phyloP scores from a whole-genome alignment of 2,113 vertebrate species.

The Ranitomeya variabilis region DNA sequence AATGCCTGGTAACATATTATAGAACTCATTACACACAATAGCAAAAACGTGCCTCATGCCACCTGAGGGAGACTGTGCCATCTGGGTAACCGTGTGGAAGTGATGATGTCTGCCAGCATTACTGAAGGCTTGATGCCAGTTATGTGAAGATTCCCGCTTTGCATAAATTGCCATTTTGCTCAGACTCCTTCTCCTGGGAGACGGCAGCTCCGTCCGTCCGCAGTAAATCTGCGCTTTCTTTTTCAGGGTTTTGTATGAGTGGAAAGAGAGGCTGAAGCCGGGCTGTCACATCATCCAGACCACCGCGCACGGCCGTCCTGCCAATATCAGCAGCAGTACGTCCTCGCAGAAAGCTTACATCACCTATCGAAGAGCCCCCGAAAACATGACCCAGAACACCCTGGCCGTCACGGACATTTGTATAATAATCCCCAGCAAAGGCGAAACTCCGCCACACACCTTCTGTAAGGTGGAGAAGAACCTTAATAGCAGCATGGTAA shows the following conservation, averaged over 20 bases:
- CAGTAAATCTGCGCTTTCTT: neutral
- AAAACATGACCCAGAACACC: slow-evolving; percentile 87
- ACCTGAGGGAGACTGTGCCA: neutral
- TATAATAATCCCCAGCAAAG: slow-evolving; percentile 93
- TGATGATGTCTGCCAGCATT: neutral
- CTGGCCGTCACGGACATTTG: slow-evolving; percentile 96
- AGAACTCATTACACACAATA: neutral
- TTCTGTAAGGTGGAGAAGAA: slow-evolving; percentile 99
- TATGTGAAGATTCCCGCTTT: neutral
- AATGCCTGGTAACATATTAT: neutral
- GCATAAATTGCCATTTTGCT: neutral
- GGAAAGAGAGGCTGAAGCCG: slow-evolving; percentile 94
- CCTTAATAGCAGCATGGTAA: slow-evolving; percentile 97
- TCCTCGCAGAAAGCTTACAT: slow-evolving; percentile 94
- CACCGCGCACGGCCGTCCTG: slow-evolving; percentile 89
- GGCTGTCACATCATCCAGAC: slow-evolving; percentile 95
- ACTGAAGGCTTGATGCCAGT: neutral
- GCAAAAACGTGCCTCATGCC: neutral
- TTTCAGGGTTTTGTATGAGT: slow-evolving; percentile 90
- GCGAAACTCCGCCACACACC: slow-evolving; percentile 93
- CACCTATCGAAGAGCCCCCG: slow-evolving; percentile 89
- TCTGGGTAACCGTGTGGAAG: neutral
- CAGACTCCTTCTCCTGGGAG: neutral
- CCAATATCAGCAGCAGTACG: slow-evolving; percentile 88
- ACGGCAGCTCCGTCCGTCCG: neutral